Conservation (phyloP, 1,140 invertebrate genomes). For the Pogonomyrmex barbatus region DNA sequence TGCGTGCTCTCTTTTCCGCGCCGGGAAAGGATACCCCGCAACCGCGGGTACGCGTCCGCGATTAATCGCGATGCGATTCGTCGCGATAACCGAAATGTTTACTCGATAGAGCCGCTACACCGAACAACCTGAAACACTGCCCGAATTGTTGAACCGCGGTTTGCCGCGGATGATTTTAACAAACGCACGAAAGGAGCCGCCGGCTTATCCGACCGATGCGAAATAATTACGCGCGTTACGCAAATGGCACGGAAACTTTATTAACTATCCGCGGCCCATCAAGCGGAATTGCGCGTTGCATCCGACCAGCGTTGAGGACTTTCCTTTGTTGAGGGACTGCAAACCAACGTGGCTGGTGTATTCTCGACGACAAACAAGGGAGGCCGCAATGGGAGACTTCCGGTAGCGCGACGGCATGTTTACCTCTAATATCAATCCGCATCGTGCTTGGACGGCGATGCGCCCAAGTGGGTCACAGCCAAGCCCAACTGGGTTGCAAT, state of each 20-base stretch:
- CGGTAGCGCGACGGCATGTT: slow-evolving; percentile 35
- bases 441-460: slow-evolving; percentile 57
- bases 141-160: slow-evolving; percentile 16
- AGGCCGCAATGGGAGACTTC: slow-evolving; percentile 5
- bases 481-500: slow-evolving; percentile 66
- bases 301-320: slow-evolving; percentile 6
- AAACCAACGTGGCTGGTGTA: slow-evolving; percentile 16
- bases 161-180: slow-evolving; percentile 8
- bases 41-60: no score
- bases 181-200: background rate
- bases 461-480: slow-evolving; percentile 66
- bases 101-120: background rate
- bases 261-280: background rate
- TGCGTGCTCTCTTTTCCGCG: background rate
- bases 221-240: slow-evolving; percentile 20
- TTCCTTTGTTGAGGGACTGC: slow-evolving; percentile 31
- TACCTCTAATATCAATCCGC: slow-evolving; percentile 70
- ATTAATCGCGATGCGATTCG: background rate
- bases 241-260: slow-evolving; percentile 17
- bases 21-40: background rate
- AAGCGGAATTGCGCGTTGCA: background rate
- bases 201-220: background rate
- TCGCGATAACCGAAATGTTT: background rate
- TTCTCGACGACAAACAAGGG: slow-evolving; percentile 43
- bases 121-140: slow-evolving; percentile 6